Conservation (phyloP, 2,888 invertebrate genomes). For the Strigamia crassipes region DNA sequence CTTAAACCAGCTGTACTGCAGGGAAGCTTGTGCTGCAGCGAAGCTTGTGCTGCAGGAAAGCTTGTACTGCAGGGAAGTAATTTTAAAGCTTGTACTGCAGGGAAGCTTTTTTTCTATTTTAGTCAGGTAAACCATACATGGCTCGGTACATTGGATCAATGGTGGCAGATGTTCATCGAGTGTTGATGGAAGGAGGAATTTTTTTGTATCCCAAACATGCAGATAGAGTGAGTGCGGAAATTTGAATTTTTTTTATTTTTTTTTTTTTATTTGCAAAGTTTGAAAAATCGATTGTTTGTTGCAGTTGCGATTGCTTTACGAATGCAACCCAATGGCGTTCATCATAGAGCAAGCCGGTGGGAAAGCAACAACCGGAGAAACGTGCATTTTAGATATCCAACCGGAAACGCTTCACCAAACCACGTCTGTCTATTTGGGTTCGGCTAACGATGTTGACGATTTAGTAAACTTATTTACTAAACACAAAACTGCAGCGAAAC, state of each 20-base stretch:
- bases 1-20: too few relatives aligned
- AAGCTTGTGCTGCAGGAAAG: too few relatives aligned
- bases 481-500: background rate
- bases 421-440: background rate
- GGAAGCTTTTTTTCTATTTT: too few relatives aligned
- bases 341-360: conserved; percentile 36
- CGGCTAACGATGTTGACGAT: background rate
- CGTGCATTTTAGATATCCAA: background rate
- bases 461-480: background rate
- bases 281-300: too few relatives aligned
- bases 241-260: background rate
- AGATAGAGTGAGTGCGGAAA: background rate
- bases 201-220: background rate
- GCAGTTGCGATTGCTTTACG: background rate
- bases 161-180: conserved; percentile 33
- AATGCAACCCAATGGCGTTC: conserved; percentile 9
- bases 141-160: conserved; percentile 26
- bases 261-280: too few relatives aligned
- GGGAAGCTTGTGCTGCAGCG: too few relatives aligned
- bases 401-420: background rate
- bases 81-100: too few relatives aligned
- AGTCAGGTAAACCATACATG: background rate
- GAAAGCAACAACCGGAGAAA: background rate
- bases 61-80: too few relatives aligned
- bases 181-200: background rate